Base-by-base conservation (phyloP, 2,113 vertebrate species). In the Sterrhoptilus dennistouni region DNA sequence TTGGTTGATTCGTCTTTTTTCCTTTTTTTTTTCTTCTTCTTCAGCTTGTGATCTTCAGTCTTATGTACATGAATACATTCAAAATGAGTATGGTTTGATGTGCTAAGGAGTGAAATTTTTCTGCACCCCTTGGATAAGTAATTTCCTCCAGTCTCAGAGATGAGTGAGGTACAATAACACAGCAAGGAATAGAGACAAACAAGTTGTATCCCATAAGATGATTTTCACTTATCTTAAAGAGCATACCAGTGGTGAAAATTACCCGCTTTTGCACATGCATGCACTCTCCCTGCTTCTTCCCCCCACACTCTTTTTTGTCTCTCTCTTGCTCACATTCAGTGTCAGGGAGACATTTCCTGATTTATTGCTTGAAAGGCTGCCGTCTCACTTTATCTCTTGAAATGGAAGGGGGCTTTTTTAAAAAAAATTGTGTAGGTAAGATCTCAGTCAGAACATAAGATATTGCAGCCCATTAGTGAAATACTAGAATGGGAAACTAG, bases 221-320 rank as follows among this genome's bases (percentile, higher is more conserved):
- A 11, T 21, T 60, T 18, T 42, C 6, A 23, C 18, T 82, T 17
- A 40, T 63, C 82, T 79, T 36, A 76, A 70, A 72, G 31, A 61
- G 23, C 66, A 12, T 31, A 24, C 15, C 44, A 70, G 25, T 50
- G 12, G 24, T 6, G 12, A 82, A 68, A 94, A 90, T 36, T 3
- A 50, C 7, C 29, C 53, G 9, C 44, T 70, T 91, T 65, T 66
- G 9, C 13, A 59, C 8, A 17, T 2, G 4, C 8, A 16, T 27
- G 7, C 4, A 3, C 2, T 71, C 29, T 70, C 5, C 14, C 17
- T 3, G 1, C 3, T 31, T 27, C 11, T 3, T 8, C 7, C 4
- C 6, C 3, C 6, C 8, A 9, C 21, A 12, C 8, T 17, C 2
- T 9, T 14, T 13, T 69, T 52, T 65, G 8, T 8, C 13, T 22